Conservation (phyloP, 2,888 invertebrate genomes). For the Lamproptera curius region DNA sequence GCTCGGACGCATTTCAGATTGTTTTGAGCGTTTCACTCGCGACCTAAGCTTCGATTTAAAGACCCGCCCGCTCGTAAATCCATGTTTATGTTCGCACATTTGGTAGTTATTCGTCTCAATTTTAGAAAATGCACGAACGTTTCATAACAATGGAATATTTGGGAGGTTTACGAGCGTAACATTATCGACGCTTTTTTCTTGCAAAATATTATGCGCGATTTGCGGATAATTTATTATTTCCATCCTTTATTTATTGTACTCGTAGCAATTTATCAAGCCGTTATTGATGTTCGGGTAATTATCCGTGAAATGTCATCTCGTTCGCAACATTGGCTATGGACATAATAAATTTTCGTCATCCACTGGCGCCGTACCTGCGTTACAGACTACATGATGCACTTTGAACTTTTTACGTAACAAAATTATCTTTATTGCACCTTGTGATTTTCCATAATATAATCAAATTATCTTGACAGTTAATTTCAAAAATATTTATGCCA, state of each 20-base stretch:
- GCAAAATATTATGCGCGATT: constrained; percentile 2
- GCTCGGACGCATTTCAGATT: constrained; percentile 52
- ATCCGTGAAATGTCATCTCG: constrained; percentile 17
- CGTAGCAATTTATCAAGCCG: constrained; percentile 14
- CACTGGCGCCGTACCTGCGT: not conserved
- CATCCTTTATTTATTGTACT: constrained; percentile 15
- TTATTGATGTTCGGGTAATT: constrained; percentile 20
- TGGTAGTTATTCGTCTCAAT: constrained; percentile 50
- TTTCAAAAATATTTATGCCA: too few relatives aligned
- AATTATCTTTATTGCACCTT: too few relatives aligned
- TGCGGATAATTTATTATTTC: constrained; percentile 5
- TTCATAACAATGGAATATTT: constrained; percentile 25
- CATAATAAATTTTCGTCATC: constrained; percentile 6
- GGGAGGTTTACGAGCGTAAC: not conserved
- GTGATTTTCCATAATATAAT: too few relatives aligned
- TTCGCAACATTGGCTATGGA: constrained; percentile 9
- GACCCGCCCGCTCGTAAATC: constrained; percentile 58
- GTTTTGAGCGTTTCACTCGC: constrained; percentile 65
- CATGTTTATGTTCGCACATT: constrained; percentile 59
- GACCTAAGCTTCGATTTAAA: constrained; percentile 61
- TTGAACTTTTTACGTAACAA: too few relatives aligned
- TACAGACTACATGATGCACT: not conserved
- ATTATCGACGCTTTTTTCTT: not conserved
- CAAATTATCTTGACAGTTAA: too few relatives aligned
- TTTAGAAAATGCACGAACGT: constrained; percentile 55